phyloP scores from a whole-genome alignment of 1,140 invertebrate species.

The Musca domestica region DNA sequence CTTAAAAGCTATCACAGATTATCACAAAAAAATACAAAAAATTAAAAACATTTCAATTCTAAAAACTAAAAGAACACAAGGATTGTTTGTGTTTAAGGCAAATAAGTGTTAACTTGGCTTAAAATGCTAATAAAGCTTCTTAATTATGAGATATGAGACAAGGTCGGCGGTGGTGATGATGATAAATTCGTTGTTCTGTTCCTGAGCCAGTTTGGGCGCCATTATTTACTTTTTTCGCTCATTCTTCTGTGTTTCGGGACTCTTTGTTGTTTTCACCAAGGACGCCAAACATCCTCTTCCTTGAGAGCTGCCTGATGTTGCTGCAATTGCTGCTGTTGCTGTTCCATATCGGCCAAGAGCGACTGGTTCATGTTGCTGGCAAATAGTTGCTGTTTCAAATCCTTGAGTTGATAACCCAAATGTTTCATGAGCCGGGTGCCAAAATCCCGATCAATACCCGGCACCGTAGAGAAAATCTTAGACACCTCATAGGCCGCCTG shows the following conservation, averaged over 20 bases:
- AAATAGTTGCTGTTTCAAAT: conserved; percentile 29
- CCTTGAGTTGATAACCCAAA: conserved; percentile 51
- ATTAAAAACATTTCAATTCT: too few relatives aligned
- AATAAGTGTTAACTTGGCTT: not conserved
- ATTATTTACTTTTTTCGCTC: too few relatives aligned
- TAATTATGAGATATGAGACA: not conserved
- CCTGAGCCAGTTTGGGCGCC: not conserved
- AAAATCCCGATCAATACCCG: conserved; percentile 63
- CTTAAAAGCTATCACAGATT: conserved; percentile 13
- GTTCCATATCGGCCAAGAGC: not conserved
- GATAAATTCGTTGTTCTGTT: not conserved
- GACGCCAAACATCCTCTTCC: conserved; percentile 49
- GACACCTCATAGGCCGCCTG: conserved; percentile 80
- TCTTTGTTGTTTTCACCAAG: conserved; percentile 38
- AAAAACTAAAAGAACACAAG: not conserved
- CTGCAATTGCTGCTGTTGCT: not conserved
- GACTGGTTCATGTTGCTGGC: not conserved
- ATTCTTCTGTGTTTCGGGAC: too few relatives aligned
- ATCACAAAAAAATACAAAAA: not conserved
- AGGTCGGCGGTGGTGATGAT: not conserved
- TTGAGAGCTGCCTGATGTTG: not conserved
- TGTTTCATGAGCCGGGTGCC: conserved; percentile 60
- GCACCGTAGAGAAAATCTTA: conserved; percentile 67
- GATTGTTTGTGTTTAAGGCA: too few relatives aligned
- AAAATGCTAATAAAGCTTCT: conserved; percentile 17